phyloP scores from a whole-genome alignment of 2,797 vertebrate genomes.

The Squalus acanthias region DNA sequence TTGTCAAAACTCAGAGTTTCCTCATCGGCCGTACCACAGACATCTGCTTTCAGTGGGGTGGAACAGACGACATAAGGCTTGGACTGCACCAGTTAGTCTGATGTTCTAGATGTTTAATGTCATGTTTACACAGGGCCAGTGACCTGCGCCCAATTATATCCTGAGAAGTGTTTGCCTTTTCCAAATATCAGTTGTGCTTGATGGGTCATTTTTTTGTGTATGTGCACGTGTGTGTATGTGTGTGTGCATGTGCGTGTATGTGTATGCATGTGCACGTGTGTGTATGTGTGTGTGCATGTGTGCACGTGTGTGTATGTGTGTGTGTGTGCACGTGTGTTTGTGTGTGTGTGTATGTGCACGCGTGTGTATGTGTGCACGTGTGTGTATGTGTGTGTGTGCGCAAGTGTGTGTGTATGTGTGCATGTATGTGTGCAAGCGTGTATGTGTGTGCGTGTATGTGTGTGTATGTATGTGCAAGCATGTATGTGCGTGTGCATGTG shows the following conservation, averaged over 20 bases:
- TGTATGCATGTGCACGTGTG: background rate
- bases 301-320: too few relatives aligned
- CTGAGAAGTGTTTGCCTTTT: too few relatives aligned
- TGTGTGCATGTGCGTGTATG: background rate
- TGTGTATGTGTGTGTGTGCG: background rate
- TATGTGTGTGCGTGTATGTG: background rate
- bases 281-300: background rate
- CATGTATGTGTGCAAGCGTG: too few relatives aligned
- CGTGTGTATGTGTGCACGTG: background rate
- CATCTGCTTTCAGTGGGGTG: too few relatives aligned
- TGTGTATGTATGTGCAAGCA: background rate
- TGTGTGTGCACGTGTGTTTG: background rate
- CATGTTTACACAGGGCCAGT: too few relatives aligned
- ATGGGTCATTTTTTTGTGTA: background rate
- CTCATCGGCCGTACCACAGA: too few relatives aligned
- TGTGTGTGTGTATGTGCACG: background rate
- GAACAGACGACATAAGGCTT: too few relatives aligned
- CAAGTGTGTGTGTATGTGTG: background rate
- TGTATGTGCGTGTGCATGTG: background rate
- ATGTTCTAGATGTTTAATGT: too few relatives aligned
- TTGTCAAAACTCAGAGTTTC: background rate
- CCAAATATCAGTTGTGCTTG: too few relatives aligned
- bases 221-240: background rate
- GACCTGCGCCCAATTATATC: too few relatives aligned
- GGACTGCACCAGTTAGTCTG: too few relatives aligned